These are phyloP conservation scores for Psilopsiagon aymara DNA, from an alignment of 2,113 vertebrate genomes.

Conservation along the genomic window DNA sequence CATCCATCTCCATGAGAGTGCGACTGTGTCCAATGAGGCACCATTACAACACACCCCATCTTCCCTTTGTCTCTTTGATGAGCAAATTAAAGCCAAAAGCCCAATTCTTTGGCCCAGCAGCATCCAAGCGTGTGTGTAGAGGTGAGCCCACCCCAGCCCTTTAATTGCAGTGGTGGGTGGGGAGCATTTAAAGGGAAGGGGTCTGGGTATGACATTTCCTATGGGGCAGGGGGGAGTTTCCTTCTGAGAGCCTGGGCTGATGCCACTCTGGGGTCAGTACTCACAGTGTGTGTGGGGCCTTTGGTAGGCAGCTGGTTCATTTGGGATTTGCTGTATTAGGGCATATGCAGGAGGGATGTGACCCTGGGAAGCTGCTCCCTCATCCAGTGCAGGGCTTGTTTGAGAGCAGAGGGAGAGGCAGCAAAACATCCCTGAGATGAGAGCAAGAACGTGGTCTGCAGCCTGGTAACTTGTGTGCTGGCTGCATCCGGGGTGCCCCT, in stretches of 20 bases:
- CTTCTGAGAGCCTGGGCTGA: background rate
- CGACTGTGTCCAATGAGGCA: fast-evolving
- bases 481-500: background rate
- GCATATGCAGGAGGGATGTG: background rate
- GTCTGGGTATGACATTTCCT: background rate
- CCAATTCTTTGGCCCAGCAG: background rate
- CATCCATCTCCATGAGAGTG: fast-evolving
- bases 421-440: background rate
- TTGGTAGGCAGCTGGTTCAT: too few species aligned
- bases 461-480: background rate
- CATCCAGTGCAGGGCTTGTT: background rate
- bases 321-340: background rate
- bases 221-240: background rate
- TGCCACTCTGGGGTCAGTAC: background rate
- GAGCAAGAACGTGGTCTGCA: too few species aligned
- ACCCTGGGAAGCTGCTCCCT: background rate
- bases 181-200: background rate
- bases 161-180: background rate
- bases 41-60: fast-evolving
- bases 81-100: background rate
- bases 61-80: background rate
- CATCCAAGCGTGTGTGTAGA: background rate
- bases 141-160: background rate
- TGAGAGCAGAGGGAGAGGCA: background rate
- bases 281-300: background rate